Conservation (phyloP, 2,113 vertebrate species). For the Grammomys dolichurus region DNA sequence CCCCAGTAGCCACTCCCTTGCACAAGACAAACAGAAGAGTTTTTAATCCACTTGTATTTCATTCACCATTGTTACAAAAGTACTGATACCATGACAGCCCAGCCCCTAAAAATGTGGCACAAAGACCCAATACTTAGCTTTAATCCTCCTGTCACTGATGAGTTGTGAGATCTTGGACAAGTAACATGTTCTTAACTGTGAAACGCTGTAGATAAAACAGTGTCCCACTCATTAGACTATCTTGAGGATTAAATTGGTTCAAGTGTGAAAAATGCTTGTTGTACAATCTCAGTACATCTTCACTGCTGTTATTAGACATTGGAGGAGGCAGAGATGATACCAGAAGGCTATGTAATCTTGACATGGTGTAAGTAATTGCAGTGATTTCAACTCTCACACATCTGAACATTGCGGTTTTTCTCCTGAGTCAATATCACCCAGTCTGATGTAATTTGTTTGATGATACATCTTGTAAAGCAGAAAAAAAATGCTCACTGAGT, state of each 20-base stretch:
- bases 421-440: background rate
- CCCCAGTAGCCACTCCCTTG: background rate
- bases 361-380: rapidly evolving
- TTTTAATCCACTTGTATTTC: background rate
- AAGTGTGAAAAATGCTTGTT: background rate
- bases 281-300: background rate
- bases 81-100: background rate
- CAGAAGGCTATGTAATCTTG: background rate
- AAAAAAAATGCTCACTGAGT: background rate
- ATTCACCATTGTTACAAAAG: background rate
- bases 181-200: background rate
- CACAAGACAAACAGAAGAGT: background rate
- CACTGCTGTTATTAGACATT: background rate
- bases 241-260: background rate
- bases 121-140: background rate
- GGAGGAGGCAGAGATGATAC: background rate
- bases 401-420: background rate
- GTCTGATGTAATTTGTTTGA: background rate
- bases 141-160: background rate
- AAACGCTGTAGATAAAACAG: background rate
- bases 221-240: too few relatives aligned
- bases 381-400: background rate
- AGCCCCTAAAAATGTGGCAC: rapidly evolving
- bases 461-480: background rate
- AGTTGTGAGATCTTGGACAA: background rate